Base-by-base conservation (phyloP, 2,113 vertebrate species). In the Upupa epops region DNA sequence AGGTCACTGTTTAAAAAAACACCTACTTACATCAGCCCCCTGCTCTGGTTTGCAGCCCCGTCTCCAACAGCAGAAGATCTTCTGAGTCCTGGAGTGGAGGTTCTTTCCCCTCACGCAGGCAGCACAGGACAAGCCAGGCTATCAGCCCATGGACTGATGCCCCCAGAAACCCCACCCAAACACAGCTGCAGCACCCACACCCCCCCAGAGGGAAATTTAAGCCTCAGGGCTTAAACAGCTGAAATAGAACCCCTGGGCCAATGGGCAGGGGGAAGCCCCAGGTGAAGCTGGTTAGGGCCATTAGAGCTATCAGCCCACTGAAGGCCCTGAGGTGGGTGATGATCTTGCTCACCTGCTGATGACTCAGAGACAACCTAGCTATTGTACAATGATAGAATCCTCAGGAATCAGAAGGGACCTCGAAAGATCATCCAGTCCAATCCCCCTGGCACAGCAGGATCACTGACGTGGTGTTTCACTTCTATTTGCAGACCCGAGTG, bases 401-500 rank as follows among this genome's bases (percentile, higher is more conserved):
- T 3, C 26, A 54, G 17, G 24, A 64, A 68, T 68, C 42, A 40
- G 40, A 42, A 42, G 40, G 40, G 40, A 42, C 40, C 40, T 42
- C 15, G 15, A 42, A 42, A 42, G 40, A 42, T 42, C 40, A 42
- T 42, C 40, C 40, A 42, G 40, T 42, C 40, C 40, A 42, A 42
- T 42, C n/a, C n/a, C n/a, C n/a, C n/a, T n/a, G n/a, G n/a, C 40
- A 42, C 40, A 42, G 40, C 40, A 42, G 54, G 81, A 45, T 36
- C 87, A 65, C 45, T 40, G 40, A 25, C 34, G 61, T 46, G 83
- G 80, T 54, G 70, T 64, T 88, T 84, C 83, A 75, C 86, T 93
- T 87, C 42, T 64, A 20, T 75, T 85, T 83, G 28, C 26, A 31
- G 45, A 66, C 13, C 60, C 31, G 36, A 29, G 59, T 13, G 60